Conservation (phyloP, 2,797 vertebrate species). For the Fratercula arctica region DNA sequence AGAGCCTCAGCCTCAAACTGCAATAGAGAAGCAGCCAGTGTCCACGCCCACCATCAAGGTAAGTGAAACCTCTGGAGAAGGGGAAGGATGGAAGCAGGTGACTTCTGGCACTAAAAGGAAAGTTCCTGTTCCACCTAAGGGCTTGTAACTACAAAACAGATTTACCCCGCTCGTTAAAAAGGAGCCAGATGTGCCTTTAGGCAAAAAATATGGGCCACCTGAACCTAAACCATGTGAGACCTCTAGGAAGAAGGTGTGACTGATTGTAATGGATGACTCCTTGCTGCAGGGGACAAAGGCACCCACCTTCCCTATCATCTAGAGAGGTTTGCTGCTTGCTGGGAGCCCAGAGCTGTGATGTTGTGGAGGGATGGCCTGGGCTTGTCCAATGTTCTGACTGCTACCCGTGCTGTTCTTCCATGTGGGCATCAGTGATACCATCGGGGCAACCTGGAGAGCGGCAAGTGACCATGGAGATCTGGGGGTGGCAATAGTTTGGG, state of each 20-base stretch:
- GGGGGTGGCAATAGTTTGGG: neutral
- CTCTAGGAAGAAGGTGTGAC: neutral
- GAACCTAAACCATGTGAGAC: neutral
- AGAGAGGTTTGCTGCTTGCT: neutral
- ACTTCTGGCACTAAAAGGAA: neutral
- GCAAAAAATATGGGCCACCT: neutral
- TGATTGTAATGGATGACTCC: neutral
- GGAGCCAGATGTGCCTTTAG: neutral
- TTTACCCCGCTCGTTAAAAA: fast-evolving
- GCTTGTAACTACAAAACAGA: fast-evolving
- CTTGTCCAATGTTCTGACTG: neutral
- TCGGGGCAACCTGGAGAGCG: neutral
- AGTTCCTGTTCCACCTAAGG: neutral
- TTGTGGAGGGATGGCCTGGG: neutral
- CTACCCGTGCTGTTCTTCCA: neutral
- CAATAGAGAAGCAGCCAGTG: neutral
- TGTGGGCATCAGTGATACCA: neutral
- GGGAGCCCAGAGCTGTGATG: too few species aligned
- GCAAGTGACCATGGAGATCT: neutral
- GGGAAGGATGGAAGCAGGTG: neutral
- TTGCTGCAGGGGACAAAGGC: neutral
- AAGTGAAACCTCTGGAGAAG: neutral
- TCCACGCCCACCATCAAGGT: neutral
- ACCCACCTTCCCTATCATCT: neutral
- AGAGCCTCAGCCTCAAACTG: neutral